These are phyloP conservation scores for Solenopsis fugax DNA, from an alignment of 1,140 invertebrate genomes.

Conservation along the genomic window DNA sequence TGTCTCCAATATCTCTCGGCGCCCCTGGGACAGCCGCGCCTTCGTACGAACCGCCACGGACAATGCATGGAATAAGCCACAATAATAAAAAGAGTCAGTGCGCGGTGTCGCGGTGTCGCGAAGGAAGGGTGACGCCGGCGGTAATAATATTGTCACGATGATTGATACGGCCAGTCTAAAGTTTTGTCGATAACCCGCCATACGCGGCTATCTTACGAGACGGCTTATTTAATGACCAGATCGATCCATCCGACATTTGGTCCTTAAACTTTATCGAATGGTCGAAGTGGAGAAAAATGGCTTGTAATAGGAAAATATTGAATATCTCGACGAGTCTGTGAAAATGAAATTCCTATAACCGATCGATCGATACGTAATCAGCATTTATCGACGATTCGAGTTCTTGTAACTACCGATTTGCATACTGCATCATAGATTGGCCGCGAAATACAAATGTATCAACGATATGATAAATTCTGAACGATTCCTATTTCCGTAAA, in stretches of 20 bases:
- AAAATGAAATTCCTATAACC: slow-evolving; percentile 7
- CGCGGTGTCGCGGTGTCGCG: slow-evolving; percentile 65
- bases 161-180: slow-evolving; percentile 61
- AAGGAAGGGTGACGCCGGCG: slow-evolving; percentile 68
- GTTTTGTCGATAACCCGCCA: slow-evolving; percentile 55
- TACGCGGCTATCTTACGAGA: slow-evolving; percentile 62
- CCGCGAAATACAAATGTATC: slow-evolving; percentile 33
- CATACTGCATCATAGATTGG: slow-evolving; percentile 13
- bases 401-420: slow-evolving; percentile 28
- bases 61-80: slow-evolving; percentile 84
- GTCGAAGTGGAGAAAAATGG: neutral
- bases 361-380: slow-evolving; percentile 27
- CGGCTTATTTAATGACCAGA: slow-evolving; percentile 50
- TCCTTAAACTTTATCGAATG: neutral
- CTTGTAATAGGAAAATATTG: slow-evolving; percentile 16
- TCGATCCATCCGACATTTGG: slow-evolving; percentile 12
- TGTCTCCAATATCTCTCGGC: slow-evolving; percentile 85
- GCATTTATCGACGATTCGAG: slow-evolving; percentile 22
- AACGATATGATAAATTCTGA: slow-evolving; percentile 37
- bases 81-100: slow-evolving; percentile 83
- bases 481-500: slow-evolving; percentile 21
- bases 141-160: slow-evolving; percentile 65
- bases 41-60: slow-evolving; percentile 71
- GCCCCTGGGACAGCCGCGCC: slow-evolving; percentile 71
- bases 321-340: neutral